Percentiles rank a stretch among this genome's conserved stretches.
These are phyloP conservation scores for Alentia gelatinosa DNA, from an alignment of 2,888 invertebrate species.

Conservation along the genomic window DNA sequence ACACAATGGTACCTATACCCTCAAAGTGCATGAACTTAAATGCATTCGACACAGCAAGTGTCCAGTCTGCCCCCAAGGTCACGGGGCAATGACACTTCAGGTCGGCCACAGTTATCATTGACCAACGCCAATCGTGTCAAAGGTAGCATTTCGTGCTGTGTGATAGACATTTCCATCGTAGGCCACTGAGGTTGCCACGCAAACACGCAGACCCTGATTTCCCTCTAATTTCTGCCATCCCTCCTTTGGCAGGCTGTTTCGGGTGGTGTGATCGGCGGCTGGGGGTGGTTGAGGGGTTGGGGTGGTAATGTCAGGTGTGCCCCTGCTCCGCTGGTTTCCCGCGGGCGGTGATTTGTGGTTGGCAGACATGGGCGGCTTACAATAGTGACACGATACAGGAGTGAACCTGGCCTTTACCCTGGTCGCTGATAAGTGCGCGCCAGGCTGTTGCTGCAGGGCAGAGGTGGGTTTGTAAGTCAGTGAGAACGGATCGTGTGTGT, in stretches of 20 bases:
- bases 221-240: background rate
- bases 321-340: background rate
- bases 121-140: background rate
- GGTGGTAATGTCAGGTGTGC: constrained; percentile 5
- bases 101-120: constrained; percentile 26
- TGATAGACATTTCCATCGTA: background rate
- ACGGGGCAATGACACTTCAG: background rate
- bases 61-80: constrained; percentile 26
- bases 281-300: background rate
- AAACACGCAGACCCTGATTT: constrained; percentile 17
- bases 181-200: background rate
- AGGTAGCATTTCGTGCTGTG: background rate
- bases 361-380: background rate
- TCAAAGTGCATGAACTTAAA: background rate
- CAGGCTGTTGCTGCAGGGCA: background rate
- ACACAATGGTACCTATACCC: background rate
- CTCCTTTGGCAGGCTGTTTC: background rate
- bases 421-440: background rate
- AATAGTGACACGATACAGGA: constrained; percentile 27
- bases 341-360: constrained; percentile 24
- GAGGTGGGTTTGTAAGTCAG: constrained; percentile 1
- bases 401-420: background rate
- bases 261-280: background rate
- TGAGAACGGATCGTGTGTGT: background rate
- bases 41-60: background rate